Percentiles rank a stretch among this genome's conserved stretches.
phyloP scores from a whole-genome alignment of 2,888 invertebrate species.

The Callyntrura guangdongensis region DNA sequence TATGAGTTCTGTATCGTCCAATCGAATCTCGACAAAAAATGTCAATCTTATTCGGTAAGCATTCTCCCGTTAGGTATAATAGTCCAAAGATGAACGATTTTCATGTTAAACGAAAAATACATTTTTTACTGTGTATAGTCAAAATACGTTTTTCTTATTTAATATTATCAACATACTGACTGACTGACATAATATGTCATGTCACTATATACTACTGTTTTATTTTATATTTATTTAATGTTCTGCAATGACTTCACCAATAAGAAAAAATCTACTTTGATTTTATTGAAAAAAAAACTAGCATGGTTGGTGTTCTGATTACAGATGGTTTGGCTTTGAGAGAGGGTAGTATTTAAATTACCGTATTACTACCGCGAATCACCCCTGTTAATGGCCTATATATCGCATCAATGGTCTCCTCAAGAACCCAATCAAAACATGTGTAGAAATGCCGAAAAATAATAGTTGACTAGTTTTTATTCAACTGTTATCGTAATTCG shows the following conservation, averaged over 20 bases:
- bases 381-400: neutral
- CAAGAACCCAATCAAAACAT: no score
- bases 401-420: neutral
- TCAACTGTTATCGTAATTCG: no score
- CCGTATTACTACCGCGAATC: conserved; percentile 20
- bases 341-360: conserved; percentile 59
- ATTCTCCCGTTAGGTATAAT: conserved; percentile 50
- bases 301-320: conserved; percentile 14
- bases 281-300: neutral
- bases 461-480: no score
- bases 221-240: neutral
- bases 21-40: conserved; percentile 16
- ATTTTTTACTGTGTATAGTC: neutral
- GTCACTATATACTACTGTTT: neutral
- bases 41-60: conserved; percentile 55
- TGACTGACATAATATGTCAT: no score
- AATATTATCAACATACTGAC: neutral
- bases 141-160: neutral
- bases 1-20: neutral
- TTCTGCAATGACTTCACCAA: neutral
- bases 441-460: no score
- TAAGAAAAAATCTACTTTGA: neutral
- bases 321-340: neutral
- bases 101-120: neutral
- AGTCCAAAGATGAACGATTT: conserved; percentile 17